Evolutionary conservation across 2,888 invertebrate species (phyloP), one percentile per base, ranked within the genome.

Genomic region (Alloplasta piceator): DNA sequence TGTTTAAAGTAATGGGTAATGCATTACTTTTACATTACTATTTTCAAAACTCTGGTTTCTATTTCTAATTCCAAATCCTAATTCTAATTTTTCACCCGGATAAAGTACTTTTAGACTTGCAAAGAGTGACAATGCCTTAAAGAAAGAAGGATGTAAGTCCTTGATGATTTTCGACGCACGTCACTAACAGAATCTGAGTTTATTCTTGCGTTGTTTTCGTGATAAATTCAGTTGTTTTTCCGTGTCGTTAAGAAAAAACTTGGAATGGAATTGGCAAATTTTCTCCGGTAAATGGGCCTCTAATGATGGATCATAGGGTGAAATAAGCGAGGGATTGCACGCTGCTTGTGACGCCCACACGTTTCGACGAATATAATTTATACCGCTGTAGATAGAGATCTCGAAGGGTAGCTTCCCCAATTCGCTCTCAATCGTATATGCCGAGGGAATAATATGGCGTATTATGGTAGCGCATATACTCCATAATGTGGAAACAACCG

Each of bases 231-330:
- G 36, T 36, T 64, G n/a, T 48, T 58, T 58, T 56, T 60, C 46
- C 61, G 12, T 26, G 41, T 63, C 26, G 3, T 7, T 12, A 52
- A 78, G 73, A 82, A 82, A 85, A 85, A 86, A 85, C 14, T 6
- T 41, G 86, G 3, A 26, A 26, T 85, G 56, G 12, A 89, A 90
- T 89, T 87, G 86, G 83, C 86, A 89, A 91, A 91, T 90, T 91
- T 91, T 91, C 90, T 88, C 26, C 26, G 90, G 89, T 90, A 89
- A 89, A 89, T 89, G 89, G 86, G 85, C 82, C 85, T 88, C 88
- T 91, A 91, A 92, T 91, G 92, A 92, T 92, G 91, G 91, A 92
- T 92, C 91, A 90, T 91, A 89, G 84, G 26, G 66, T 58, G 86
- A 87, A 86, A 88, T 26, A 3, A 41, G 36, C 43, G 71, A 41